phyloP scores from a whole-genome alignment of 2,113 vertebrate species.

The Strix uralensis region DNA sequence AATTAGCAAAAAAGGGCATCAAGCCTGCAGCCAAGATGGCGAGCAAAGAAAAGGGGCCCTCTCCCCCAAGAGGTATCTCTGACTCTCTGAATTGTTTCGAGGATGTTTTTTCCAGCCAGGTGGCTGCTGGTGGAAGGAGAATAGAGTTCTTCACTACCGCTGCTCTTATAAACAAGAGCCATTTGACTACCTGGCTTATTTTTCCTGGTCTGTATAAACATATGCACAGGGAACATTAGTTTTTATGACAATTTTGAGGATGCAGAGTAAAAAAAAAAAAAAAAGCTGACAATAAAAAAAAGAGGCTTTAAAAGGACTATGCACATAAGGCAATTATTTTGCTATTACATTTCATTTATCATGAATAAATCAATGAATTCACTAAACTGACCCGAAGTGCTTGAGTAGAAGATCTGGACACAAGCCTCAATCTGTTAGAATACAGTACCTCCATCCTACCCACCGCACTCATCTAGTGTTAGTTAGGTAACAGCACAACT shows the following conservation, averaged over 20 bases:
- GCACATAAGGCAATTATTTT: neutral
- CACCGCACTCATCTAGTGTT: neutral
- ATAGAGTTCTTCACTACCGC: neutral
- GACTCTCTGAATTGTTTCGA: neutral
- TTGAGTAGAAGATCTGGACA: neutral
- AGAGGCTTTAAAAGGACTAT: neutral
- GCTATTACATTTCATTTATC: neutral
- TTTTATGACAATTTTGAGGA: neutral
- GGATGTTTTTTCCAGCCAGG: neutral
- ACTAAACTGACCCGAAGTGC: neutral
- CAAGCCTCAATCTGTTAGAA: neutral
- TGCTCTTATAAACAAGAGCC: neutral
- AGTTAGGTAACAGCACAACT: neutral
- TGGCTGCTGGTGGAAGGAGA: neutral
- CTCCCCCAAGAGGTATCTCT: neutral
- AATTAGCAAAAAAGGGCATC: constrained; percentile 1
- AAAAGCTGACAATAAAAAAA: neutral
- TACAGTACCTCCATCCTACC: no score
- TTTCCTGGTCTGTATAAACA: neutral
- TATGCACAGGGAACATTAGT: neutral
- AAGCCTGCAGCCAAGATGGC: neutral
- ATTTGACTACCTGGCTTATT: neutral
- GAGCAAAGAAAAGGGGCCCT: neutral
- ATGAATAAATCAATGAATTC: neutral
- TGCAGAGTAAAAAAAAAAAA: neutral